These are phyloP conservation scores for Drosophila novamexicana DNA, from an alignment of 1,140 invertebrate genomes.

Conservation along the genomic window DNA sequence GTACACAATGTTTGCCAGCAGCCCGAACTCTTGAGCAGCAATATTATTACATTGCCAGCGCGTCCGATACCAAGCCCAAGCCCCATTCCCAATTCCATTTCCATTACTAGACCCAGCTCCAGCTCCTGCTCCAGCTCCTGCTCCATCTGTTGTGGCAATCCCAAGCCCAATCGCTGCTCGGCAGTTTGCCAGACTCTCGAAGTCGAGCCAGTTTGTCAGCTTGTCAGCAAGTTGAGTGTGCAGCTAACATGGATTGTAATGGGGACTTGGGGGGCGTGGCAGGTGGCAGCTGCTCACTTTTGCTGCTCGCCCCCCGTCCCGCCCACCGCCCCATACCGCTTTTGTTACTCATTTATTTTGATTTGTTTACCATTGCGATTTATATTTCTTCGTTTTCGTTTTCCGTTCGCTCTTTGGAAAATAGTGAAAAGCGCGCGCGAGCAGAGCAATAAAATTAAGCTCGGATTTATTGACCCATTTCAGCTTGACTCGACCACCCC, in stretches of 20 bases:
- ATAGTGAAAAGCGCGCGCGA: slow-evolving; percentile 55
- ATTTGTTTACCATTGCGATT: slow-evolving; percentile 83
- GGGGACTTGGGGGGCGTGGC: neutral
- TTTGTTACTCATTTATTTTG: slow-evolving; percentile 83
- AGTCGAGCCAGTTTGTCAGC: slow-evolving; percentile 68
- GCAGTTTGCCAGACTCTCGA: slow-evolving; percentile 52
- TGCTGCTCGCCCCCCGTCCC: neutral
- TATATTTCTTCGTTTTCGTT: slow-evolving; percentile 73
- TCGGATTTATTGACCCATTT: slow-evolving; percentile 82
- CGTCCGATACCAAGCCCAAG: slow-evolving; percentile 8
- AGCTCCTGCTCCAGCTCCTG: neutral
- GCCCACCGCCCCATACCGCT: slow-evolving; percentile 51
- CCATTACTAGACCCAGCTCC: slow-evolving; percentile 18
- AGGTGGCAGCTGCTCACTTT: slow-evolving; percentile 22
- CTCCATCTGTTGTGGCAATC: slow-evolving; percentile 27
- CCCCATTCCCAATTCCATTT: slow-evolving; percentile 14
- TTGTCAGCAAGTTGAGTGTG: slow-evolving; percentile 64
- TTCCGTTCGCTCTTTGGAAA: slow-evolving; percentile 11
- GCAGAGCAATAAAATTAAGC: slow-evolving; percentile 80
- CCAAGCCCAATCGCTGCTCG: slow-evolving; percentile 42
- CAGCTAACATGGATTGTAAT: neutral
- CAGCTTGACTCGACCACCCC: slow-evolving; percentile 64
- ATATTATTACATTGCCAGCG: slow-evolving; percentile 45
- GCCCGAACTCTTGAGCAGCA: slow-evolving; percentile 34
- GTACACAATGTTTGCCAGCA: slow-evolving; percentile 59